These are phyloP conservation scores for Gouania willdenowi DNA, from an alignment of 2,797 vertebrate genomes.

Conservation along the genomic window DNA sequence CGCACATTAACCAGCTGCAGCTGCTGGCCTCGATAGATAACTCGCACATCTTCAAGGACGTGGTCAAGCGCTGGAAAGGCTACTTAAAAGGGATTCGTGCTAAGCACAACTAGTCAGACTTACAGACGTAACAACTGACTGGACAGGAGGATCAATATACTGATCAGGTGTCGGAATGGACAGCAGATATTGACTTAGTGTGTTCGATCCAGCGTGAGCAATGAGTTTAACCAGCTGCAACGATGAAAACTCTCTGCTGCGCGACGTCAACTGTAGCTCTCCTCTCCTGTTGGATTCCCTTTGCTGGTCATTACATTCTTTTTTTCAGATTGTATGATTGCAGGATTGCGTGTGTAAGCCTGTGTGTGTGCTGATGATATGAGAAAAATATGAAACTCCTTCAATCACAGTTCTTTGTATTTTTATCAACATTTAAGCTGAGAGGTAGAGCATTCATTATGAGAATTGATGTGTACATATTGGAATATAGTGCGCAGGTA, in stretches of 20 bases:
- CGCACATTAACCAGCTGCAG: constrained; percentile 98
- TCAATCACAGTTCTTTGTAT: constrained; percentile 19
- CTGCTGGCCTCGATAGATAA: constrained; percentile 88
- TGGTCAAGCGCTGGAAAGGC: constrained; percentile 92
- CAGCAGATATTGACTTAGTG: no score
- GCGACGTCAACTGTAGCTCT: constrained; percentile 59
- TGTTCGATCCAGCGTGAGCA: no score
- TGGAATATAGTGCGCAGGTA: constrained; percentile 39
- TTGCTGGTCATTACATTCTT: no score
- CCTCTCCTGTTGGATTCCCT: constrained; percentile 17
- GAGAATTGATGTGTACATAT: constrained; percentile 32
- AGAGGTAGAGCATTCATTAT: constrained; percentile 31
- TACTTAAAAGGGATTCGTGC: constrained; percentile 92
- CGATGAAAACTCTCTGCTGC: constrained; percentile 42
- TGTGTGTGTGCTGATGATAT: background rate
- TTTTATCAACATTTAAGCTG: constrained; percentile 38
- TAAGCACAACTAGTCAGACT: constrained; percentile 99
- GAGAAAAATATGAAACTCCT: constrained; percentile 18
- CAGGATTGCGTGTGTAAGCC: constrained; percentile 45
- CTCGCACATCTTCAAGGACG: constrained; percentile 88
- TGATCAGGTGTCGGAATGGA: no score
- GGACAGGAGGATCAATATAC: constrained; percentile 26
- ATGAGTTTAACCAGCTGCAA: constrained; percentile 43
- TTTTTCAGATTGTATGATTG: constrained; percentile 69
- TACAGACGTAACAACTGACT: no score